phyloP scores from a whole-genome alignment of 2,888 invertebrate species.

The Troglohyphantes excavatus region DNA sequence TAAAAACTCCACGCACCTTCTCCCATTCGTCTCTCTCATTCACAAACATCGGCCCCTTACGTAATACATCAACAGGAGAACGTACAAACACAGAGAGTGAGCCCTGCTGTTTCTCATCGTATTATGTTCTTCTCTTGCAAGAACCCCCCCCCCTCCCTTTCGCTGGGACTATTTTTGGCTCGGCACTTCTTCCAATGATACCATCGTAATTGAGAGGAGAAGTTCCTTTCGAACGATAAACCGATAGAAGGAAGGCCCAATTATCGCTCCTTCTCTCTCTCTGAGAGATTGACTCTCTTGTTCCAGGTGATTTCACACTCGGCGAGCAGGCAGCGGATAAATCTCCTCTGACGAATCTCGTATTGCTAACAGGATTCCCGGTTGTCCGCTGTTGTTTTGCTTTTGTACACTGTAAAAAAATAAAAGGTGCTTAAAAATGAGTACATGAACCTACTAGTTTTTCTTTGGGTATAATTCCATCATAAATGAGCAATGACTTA shows the following conservation, averaged over 20 bases:
- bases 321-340: neutral
- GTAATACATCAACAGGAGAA: neutral
- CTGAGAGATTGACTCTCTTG: slow-evolving; percentile 6
- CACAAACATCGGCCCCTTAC: slow-evolving; percentile 8
- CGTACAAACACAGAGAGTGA: slow-evolving; percentile 7
- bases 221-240: slow-evolving; percentile 41
- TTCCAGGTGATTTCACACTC: slow-evolving; percentile 9
- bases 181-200: slow-evolving; percentile 35
- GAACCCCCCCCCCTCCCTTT: slow-evolving; percentile 18
- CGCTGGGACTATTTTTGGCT: slow-evolving; percentile 57
- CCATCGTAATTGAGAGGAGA: slow-evolving; percentile 31
- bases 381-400: neutral
- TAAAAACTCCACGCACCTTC: too few species aligned
- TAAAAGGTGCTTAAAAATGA: too few species aligned
- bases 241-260: slow-evolving; percentile 37
- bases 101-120: neutral
- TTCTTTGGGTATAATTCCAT: too few species aligned
- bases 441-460: too few species aligned
- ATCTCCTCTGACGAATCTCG: neutral
- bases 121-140: neutral
- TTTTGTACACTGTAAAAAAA: too few species aligned
- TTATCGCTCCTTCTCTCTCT: slow-evolving; percentile 23
- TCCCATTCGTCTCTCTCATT: neutral
- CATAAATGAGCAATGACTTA: too few species aligned
- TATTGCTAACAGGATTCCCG: neutral